These are phyloP conservation scores for Ruditapes philippinarum DNA, from an alignment of 1,140 invertebrate species.

Conservation along the genomic window DNA sequence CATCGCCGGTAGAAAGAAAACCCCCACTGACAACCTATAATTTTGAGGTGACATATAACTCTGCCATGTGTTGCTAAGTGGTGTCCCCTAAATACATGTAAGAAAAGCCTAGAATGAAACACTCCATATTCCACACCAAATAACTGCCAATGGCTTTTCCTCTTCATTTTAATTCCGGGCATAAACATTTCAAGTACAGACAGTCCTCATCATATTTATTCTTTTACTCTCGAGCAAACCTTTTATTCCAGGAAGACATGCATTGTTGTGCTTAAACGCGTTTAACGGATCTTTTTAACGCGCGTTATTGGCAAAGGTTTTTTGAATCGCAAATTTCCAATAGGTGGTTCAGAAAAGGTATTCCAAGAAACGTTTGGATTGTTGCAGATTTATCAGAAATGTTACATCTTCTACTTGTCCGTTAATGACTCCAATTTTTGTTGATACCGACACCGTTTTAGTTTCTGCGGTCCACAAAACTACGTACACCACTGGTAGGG, in stretches of 20 bases:
- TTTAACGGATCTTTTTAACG: conserved; percentile 13
- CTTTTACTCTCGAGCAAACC: conserved; percentile 85
- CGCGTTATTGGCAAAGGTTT: not conserved
- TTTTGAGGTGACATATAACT: conserved; percentile 91
- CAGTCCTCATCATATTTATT: conserved; percentile 93
- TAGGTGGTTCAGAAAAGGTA: not conserved
- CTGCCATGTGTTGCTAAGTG: conserved; percentile 92
- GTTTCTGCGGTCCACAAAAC: not conserved
- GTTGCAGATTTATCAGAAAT: not conserved
- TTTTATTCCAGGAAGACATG: conserved; percentile 23
- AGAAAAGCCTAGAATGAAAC: conserved; percentile 96
- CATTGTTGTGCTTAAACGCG: conserved; percentile 89
- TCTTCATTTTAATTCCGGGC: conserved; percentile 90
- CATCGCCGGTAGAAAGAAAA: conserved; percentile 89
- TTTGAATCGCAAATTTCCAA: not conserved
- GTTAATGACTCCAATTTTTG: not conserved
- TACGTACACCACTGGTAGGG: no score
- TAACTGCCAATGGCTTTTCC: conserved; percentile 89
- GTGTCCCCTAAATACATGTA: conserved; percentile 95
- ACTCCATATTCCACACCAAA: conserved; percentile 98
- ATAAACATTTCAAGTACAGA: conserved; percentile 95
- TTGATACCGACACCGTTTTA: not conserved
- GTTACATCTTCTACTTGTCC: not conserved
- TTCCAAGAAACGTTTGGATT: not conserved
- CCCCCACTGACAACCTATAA: conserved; percentile 92